Evolutionary conservation across 2,888 invertebrate genomes (phyloP).

Genomic region (Meandrusa payeni): DNA sequence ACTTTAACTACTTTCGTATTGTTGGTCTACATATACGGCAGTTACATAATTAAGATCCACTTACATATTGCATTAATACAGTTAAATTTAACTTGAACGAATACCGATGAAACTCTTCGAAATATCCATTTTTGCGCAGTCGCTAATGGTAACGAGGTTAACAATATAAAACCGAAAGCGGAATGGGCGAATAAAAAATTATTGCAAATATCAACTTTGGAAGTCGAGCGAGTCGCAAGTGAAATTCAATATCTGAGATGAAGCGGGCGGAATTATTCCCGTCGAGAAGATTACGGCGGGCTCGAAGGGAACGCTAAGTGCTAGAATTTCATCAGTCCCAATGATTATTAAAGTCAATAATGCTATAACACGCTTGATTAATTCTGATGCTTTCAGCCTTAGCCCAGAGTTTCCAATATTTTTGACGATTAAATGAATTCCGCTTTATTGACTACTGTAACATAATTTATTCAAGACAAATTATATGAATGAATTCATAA

Average conservation of each 20-base stretch:
- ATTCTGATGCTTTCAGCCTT: neutral
- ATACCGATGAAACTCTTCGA: too few species aligned
- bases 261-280: constrained; percentile 59
- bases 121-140: too few species aligned
- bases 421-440: too few species aligned
- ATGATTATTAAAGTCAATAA: constrained; percentile 40
- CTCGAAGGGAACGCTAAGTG: constrained; percentile 39
- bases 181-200: constrained; percentile 59
- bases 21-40: too few species aligned
- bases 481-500: too few species aligned
- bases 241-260: constrained; percentile 63
- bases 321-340: constrained; percentile 29
- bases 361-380: constrained; percentile 24
- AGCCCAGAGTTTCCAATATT: neutral
- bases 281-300: constrained; percentile 54
- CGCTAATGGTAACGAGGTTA: constrained; percentile 34
- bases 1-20: too few species aligned
- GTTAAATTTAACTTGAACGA: too few species aligned
- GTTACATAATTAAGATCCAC: too few species aligned
- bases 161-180: constrained; percentile 50
- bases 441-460: too few species aligned
- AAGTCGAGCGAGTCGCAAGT: constrained; percentile 39
- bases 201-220: constrained; percentile 60
- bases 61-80: too few species aligned
- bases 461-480: too few species aligned